Percentiles rank a stretch among this genome's conserved stretches.
Conservation (phyloP, 2,113 vertebrate genomes). For the Ammodytes dubius region DNA sequence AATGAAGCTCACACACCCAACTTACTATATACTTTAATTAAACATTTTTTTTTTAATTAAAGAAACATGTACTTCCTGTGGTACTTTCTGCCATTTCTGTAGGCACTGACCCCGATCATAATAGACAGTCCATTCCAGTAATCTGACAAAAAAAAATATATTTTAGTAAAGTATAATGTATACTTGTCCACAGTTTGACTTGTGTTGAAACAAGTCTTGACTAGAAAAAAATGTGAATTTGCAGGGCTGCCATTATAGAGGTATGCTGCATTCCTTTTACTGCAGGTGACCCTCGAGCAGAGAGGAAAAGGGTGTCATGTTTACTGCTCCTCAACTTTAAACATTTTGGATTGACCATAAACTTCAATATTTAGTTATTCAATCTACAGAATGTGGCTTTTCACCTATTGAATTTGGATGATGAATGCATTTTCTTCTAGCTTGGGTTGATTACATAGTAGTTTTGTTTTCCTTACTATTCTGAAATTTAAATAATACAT, state of each 20-base stretch:
- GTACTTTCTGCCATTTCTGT: slow-evolving; percentile 20
- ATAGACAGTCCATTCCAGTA: background rate
- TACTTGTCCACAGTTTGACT: too few species aligned
- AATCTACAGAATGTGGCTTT: background rate
- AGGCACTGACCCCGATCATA: background rate
- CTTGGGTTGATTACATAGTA: background rate
- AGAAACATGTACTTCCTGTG: background rate
- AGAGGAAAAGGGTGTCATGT: background rate
- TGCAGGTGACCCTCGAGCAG: background rate
- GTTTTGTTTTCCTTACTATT: background rate
- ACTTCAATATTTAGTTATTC: background rate
- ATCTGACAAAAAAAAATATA: background rate
- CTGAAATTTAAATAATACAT: background rate
- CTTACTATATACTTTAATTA: background rate
- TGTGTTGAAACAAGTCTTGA: background rate
- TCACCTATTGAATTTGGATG: background rate
- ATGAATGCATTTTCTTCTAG: background rate
- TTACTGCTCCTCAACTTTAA: background rate
- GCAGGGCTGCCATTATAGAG: background rate
- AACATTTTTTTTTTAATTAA: background rate
- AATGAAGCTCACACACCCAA: background rate
- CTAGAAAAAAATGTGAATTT: slow-evolving; percentile 2
- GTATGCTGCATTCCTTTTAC: slow-evolving; percentile 14
- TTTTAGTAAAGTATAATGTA: background rate
- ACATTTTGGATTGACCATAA: background rate